phyloP scores from a whole-genome alignment of 1,140 invertebrate genomes.

The Aphelinus atriplicis region DNA sequence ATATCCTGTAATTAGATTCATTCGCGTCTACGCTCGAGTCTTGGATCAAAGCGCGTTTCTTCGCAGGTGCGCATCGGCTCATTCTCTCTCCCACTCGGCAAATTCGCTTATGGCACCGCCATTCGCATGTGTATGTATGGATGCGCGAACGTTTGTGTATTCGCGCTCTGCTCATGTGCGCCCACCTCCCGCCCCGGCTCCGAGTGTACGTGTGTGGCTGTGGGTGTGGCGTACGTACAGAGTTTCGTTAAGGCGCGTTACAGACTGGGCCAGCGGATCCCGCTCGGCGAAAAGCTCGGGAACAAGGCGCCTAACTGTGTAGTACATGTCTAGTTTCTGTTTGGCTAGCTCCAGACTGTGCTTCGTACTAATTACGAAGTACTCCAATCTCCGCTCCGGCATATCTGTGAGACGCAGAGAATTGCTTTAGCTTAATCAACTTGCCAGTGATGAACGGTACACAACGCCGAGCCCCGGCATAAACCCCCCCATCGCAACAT shows the following conservation, averaged over 20 bases:
- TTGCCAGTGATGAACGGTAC: slow-evolving; percentile 1
- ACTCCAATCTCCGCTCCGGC: slow-evolving; percentile 59
- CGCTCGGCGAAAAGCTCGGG: slow-evolving; percentile 63
- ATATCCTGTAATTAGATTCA: slow-evolving; percentile 10
- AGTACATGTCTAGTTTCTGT: slow-evolving; percentile 65
- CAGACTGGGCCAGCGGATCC: slow-evolving; percentile 57
- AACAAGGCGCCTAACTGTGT: slow-evolving; percentile 59
- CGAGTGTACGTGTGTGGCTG: not conserved
- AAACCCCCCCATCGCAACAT: no score
- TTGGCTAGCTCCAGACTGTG: slow-evolving; percentile 65
- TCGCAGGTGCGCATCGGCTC: not conserved
- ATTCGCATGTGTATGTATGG: not conserved
- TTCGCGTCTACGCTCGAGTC: not conserved
- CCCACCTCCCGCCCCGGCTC: no score
- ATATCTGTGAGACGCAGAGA: slow-evolving; percentile 47
- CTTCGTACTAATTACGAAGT: slow-evolving; percentile 61
- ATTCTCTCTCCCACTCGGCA: no score
- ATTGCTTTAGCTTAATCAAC: slow-evolving; percentile 23
- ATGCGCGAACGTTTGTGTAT: not conserved
- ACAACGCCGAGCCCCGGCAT: not conserved
- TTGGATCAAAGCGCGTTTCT: not conserved
- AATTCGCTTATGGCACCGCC: no score
- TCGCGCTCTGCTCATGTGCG: no score
- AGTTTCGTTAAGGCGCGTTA: slow-evolving; percentile 51
- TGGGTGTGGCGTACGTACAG: slow-evolving; percentile 48